phyloP scores from a whole-genome alignment of 1,140 invertebrate species.

The Drosophila grimshawi region DNA sequence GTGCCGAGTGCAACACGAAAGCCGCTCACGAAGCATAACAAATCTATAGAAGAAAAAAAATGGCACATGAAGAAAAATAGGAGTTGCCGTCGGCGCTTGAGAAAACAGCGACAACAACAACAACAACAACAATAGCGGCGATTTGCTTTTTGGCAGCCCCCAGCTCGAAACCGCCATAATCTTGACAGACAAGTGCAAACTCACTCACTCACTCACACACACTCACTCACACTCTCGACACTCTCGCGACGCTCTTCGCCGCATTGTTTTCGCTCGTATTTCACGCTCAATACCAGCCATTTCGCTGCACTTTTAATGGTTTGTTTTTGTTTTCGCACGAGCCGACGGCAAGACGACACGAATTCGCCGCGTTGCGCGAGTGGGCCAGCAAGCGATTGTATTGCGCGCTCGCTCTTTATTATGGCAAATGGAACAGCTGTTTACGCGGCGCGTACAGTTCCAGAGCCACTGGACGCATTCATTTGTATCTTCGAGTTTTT shows the following conservation, averaged over 20 bases:
- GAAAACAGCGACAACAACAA: slow-evolving; percentile 23
- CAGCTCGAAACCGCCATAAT: slow-evolving; percentile 71
- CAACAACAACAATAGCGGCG: slow-evolving; percentile 15
- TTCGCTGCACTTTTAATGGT: slow-evolving; percentile 71
- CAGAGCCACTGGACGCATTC: slow-evolving; percentile 22
- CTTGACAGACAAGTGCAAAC: slow-evolving; percentile 78
- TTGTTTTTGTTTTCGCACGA: slow-evolving; percentile 69
- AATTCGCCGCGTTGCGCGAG: slow-evolving; percentile 52
- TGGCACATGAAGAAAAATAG: slow-evolving; percentile 80
- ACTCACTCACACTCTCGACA: slow-evolving; percentile 18
- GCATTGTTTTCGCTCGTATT: slow-evolving; percentile 56
- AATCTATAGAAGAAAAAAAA: slow-evolving; percentile 48
- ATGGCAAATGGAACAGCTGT: slow-evolving; percentile 67
- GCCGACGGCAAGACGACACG: slow-evolving; percentile 11
- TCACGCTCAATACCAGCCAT: slow-evolving; percentile 48
- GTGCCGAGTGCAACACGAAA: slow-evolving; percentile 34
- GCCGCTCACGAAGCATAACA: slow-evolving; percentile 4
- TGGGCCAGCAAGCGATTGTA: slow-evolving; percentile 40
- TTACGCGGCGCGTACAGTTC: slow-evolving; percentile 58
- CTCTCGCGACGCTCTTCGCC: slow-evolving; percentile 58
- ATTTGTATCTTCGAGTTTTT: slow-evolving; percentile 18
- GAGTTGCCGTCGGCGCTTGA: slow-evolving; percentile 74
- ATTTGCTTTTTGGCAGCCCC: slow-evolving; percentile 35
- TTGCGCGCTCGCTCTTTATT: slow-evolving; percentile 58
- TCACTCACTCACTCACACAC: slow-evolving; percentile 34